A percentile compares a stretch with the other conserved stretches of the same genome.
Evolutionary conservation across 2,113 vertebrate genomes (phyloP).

Genomic region (Merops nubicus): DNA sequence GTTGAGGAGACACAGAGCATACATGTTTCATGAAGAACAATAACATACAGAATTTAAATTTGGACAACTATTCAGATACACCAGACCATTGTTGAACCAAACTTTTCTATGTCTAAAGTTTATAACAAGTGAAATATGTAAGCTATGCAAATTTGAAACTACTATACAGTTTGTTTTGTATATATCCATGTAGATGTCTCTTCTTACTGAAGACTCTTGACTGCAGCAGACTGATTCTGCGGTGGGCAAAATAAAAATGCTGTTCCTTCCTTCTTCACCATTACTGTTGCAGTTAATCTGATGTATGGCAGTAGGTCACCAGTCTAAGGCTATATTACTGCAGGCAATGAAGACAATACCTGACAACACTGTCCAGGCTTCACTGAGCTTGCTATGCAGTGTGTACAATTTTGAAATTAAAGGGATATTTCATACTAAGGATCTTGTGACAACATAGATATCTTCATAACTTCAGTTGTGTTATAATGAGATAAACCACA

Average conservation of each 20-base stretch:
- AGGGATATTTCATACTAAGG: neutral
- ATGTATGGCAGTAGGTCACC: neutral
- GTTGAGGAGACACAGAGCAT: neutral
- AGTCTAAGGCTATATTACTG: neutral
- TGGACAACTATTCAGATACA: neutral
- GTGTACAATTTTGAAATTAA: neutral
- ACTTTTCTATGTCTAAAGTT: neutral
- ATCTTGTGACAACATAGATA: neutral
- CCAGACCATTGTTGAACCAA: neutral
- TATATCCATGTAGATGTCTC: neutral
- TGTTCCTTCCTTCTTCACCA: neutral
- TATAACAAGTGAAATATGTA: neutral
- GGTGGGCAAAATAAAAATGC: neutral
- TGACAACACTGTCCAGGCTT: neutral
- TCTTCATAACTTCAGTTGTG: neutral
- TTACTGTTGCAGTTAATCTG: neutral
- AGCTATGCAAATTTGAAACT: neutral
- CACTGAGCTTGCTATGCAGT: neutral
- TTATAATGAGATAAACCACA: neutral
- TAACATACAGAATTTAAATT: neutral
- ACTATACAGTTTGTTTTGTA: neutral
- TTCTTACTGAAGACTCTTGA: neutral
- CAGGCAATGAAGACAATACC: neutral
- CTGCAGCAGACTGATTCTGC: neutral
- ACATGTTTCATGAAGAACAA: neutral